Base-by-base conservation (phyloP, 2,113 vertebrate genomes). In the Monarcha castaneiventris region DNA sequence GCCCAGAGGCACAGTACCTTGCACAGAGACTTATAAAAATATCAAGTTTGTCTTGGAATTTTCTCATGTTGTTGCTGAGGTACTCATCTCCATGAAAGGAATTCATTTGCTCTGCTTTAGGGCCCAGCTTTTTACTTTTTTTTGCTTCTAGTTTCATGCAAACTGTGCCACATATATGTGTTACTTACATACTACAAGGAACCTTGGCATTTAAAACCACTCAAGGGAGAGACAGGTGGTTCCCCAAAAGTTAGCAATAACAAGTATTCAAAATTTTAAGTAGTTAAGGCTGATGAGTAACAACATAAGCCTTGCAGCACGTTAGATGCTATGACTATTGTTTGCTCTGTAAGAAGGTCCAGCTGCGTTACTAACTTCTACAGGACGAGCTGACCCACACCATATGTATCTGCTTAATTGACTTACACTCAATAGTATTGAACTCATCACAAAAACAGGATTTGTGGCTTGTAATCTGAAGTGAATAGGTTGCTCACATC, bases 1-100 rank as follows among this genome's bases (percentile, higher is more conserved):
- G 49, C 39, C 62, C 63, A 74, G 72, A 0, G 0, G 55, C 4
- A 0, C 0, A 1, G 46, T 52, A 86, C 73, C 64, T 94, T 93
- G 37, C 29, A 30, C 10, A 44, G 29, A 74, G 71, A 54, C 54
- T 81, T 73, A 59, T 91, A 87, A 91, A 91, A 91, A 73, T 80
- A 94, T 4, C 41, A 41, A 61, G 8, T 72, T 89, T 89, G 30
- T 55, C 68, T 61, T 59, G 19, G 44, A 67, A 26, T 48, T 82
- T 66, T 79, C 35, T 92, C 23, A 26, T 80, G 52, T 43, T 56
- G 27, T 46, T 84, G 58, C 41, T 82, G 32, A 93, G 18, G 61
- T 74, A 68, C 39, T 73, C 11, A 55, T 23, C 68, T 87, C 62
- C 56, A 49, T 3, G 2, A n/a, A 69, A 80, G 22, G 14, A 67